Evolutionary conservation across 2,888 invertebrate species (phyloP), one percentile per base, ranked within the genome.

Genomic region (Cenopis cana): DNA sequence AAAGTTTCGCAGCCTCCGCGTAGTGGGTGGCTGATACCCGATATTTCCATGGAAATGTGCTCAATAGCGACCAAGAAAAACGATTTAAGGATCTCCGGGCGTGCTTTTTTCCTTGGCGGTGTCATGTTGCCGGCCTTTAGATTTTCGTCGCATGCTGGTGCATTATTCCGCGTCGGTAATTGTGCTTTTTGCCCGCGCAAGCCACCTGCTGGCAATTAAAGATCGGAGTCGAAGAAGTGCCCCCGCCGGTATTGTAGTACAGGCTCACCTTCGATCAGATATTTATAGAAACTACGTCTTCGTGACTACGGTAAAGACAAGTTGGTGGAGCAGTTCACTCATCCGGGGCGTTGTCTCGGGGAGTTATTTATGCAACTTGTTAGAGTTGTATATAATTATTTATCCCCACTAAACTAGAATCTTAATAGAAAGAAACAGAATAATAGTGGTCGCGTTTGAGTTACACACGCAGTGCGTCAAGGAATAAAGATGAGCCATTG

Each of bases 131-230:
- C 76, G 80, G 82, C 84, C 91, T 93, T 90, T 90, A 89, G 90
- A 91, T 92, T 92, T 93, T 93, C 90, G 92, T 85, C 85, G 87
- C 84, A 91, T 92, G 91, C 91, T 86, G 91, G 93, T 87, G 84
- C 92, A 93, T 93, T 93, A 92, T 93, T 90, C 89, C 91, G 89
- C 91, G 87, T 90, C 91, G 88, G 89, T 92, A 93, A 93, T 93
- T 93, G 93, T 82, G 81, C 84, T 88, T 90, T 91, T 89, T 86
- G 81, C n/a, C 81, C 77, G 79, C 88, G 85, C 88, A 89, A 83
- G 89, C 90, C 92, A 92, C 93, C 93, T 91, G 93, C 82, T 83
- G 82, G 89, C 89, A 91, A 90, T 91, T 91, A 89, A 89, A 89
- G 86, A 88, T 85, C 84, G 84, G 78, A 77, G 78, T 76, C 81